Conservation (phyloP, 2,888 invertebrate genomes). For the Diadegma fenestrale region DNA sequence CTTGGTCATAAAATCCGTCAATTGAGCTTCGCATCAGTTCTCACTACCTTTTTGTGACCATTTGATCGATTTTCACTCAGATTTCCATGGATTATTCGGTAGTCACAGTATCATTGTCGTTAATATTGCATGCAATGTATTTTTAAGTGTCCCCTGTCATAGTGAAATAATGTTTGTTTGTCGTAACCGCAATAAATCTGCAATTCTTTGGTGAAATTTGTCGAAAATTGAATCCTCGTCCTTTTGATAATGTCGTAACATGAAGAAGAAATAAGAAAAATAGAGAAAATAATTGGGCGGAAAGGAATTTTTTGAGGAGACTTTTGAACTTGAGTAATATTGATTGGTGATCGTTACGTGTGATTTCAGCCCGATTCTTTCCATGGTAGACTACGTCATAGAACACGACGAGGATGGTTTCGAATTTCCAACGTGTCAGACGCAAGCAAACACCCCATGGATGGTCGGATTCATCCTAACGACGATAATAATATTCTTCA, state of each 20-base stretch:
- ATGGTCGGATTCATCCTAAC: constrained; percentile 92
- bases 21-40: no score
- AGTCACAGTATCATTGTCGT: constrained; percentile 14
- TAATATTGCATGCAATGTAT: constrained; percentile 46
- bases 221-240: background rate
- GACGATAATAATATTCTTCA: constrained; percentile 93
- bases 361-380: constrained; percentile 92
- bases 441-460: constrained; percentile 91
- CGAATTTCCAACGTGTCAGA: constrained; percentile 90
- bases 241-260: background rate
- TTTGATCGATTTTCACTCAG: background rate
- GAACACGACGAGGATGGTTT: constrained; percentile 91
- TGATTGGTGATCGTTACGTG: constrained; percentile 63
- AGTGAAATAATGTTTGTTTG: constrained; percentile 28
- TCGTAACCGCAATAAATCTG: constrained; percentile 37
- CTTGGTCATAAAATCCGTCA: background rate
- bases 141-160: constrained; percentile 28
- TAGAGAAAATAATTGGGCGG: background rate
- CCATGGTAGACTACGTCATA: constrained; percentile 91
- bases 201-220: background rate
- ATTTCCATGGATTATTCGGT: background rate
- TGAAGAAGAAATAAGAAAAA: background rate
- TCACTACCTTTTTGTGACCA: background rate
- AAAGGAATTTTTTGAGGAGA: background rate
- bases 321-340: background rate